Evolutionary conservation across 2,888 invertebrate genomes (phyloP), one percentile per base, ranked within the genome.

Genomic region (Platycnemis pennipes): DNA sequence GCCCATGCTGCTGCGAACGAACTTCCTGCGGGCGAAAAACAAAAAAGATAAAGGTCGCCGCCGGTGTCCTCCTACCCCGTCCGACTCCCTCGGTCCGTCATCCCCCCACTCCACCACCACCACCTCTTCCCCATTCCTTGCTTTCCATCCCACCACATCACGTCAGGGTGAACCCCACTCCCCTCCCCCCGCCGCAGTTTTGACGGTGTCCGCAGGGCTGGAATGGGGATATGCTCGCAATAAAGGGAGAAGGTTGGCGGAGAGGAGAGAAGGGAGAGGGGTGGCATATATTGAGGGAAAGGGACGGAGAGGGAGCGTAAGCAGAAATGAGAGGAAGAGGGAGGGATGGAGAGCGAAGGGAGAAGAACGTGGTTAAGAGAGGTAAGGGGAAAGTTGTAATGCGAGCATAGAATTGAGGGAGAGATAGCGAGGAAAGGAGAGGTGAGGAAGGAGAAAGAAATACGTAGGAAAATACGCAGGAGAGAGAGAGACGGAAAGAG

Each of bases 191-290:
- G 31, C 77, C 77, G 77, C 63, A 77, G 77, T 77, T 77, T 77
- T 77, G 77, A 77, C 77, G 77, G 77, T 77, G 77, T 37, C 77
- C 31, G 77, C 31, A 77, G 77, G 77, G 31, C 77, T 37, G 11
- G 37, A 13, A 31, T 31, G 37, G 77, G 77, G 77, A 77, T 77
- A 37, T 37, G 77, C 31, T 26, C 3, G 77, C 37, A 77, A 77
- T 77, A 77, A 77, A 77, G 77, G 77, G 16, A 77, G 26, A 11
- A 37, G 31, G 31, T 22, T 37, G 49, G 13, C 77, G 77, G 37
- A 1, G 7, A 11, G 11, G 77, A 77, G 77, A 37, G 77, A 37
- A 37, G 2, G 77, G 31, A 69, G 31, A 7, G n/a, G 69, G 77
- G 37, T 26, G 22, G 77, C 13, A 37, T 13, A 37, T 37, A 16